Conservation (phyloP, 2,797 vertebrate species). For the Fratercula arctica region DNA sequence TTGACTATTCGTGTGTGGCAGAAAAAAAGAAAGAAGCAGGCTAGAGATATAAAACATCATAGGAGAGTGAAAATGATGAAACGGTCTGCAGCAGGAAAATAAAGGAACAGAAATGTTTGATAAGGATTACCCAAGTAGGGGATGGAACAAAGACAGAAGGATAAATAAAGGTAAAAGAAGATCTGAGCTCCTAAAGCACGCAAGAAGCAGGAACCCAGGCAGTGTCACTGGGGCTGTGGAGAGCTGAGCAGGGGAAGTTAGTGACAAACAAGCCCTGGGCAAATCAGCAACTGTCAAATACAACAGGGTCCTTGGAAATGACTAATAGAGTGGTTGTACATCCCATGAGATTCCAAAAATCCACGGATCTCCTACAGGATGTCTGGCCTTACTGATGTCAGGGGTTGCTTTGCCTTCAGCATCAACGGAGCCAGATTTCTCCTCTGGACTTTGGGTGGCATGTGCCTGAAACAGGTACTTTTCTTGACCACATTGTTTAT, state of each 20-base stretch:
- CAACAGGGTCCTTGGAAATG: background rate
- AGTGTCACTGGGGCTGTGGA: background rate
- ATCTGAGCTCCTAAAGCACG: background rate
- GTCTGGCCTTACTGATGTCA: background rate
- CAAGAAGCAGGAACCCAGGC: background rate
- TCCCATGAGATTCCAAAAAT: background rate
- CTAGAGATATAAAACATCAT: background rate
- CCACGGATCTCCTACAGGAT: background rate
- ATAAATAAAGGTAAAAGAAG: constrained; percentile 33
- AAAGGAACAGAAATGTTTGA: constrained; percentile 40
- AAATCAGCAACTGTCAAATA: background rate
- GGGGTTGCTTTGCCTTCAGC: background rate
- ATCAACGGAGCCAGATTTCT: background rate
- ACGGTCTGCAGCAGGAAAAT: background rate
- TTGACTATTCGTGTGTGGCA: background rate
- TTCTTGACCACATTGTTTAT: background rate
- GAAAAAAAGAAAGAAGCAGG: background rate
- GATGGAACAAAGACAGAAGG: background rate
- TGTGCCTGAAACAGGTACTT: background rate
- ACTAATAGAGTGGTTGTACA: background rate
- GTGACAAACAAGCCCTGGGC: background rate
- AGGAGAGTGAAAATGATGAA: background rate
- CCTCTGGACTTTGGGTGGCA: background rate
- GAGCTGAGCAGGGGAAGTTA: background rate
- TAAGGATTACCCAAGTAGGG: constrained; percentile 5